Conservation (phyloP, 2,888 invertebrate genomes). For the Alcis repandata region DNA sequence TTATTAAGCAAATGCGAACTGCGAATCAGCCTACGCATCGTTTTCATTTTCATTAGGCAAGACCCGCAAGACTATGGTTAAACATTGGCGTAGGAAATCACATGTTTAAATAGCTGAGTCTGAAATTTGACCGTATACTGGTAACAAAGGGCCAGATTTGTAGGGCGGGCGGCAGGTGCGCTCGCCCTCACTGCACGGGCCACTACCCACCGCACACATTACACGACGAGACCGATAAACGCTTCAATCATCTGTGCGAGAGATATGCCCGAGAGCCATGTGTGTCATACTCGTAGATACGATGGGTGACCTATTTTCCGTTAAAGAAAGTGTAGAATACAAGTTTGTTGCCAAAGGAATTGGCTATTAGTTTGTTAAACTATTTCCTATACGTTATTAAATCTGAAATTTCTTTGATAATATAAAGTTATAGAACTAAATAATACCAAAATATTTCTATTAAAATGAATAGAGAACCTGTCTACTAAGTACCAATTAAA, state of each 20-base stretch:
- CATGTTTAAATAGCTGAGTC: background rate
- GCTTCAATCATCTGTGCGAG: conserved; percentile 33
- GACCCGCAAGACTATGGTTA: too few relatives aligned
- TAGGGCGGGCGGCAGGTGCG: conserved; percentile 79
- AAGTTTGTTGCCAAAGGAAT: background rate
- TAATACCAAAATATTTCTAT: too few relatives aligned
- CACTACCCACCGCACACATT: conserved; percentile 56
- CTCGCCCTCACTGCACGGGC: conserved; percentile 73
- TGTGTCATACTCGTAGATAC: conserved; percentile 2
- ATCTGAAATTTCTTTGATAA: too few relatives aligned
- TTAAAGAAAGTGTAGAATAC: background rate
- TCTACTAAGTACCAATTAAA: background rate
- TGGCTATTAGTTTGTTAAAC: background rate
- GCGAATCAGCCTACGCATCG: background rate
- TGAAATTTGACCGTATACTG: conserved; percentile 59
- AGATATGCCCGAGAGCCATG: background rate
- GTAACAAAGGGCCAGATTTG: conserved; percentile 79
- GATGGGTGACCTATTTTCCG: background rate
- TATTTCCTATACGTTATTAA: too few relatives aligned
- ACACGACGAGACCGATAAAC: conserved; percentile 39
- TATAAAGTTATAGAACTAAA: too few relatives aligned
- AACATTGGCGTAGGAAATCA: too few relatives aligned
- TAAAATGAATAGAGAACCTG: too few relatives aligned
- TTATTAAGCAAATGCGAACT: background rate
- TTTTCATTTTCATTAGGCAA: too few relatives aligned